phyloP scores from a whole-genome alignment of 1,140 invertebrate genomes.

The Teleopsis dalmanni region DNA sequence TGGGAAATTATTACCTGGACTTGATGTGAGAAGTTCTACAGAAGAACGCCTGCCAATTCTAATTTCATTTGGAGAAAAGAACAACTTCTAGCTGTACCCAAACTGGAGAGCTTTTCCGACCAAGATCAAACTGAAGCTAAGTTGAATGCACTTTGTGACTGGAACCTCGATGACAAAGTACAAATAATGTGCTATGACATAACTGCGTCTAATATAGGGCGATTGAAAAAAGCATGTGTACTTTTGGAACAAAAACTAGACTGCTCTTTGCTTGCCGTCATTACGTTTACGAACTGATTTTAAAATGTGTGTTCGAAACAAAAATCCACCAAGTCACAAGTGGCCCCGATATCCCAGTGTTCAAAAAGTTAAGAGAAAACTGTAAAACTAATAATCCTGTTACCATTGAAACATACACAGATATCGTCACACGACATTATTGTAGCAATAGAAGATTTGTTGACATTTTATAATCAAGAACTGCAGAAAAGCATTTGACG shows the following conservation, averaged over 20 bases:
- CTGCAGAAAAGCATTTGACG: not conserved
- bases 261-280: constrained; percentile 4
- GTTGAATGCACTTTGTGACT: constrained; percentile 7
- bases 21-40: not conserved
- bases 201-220: constrained; percentile 13
- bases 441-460: constrained; percentile 10
- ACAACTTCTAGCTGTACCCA: constrained; percentile 7
- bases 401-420: constrained; percentile 8
- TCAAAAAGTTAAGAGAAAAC: too few relatives aligned
- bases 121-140: too few relatives aligned
- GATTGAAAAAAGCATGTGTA: constrained; percentile 6
- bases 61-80: constrained; percentile 6
- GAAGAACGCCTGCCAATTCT: constrained; percentile 7
- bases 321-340: constrained; percentile 16
- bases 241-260: constrained; percentile 9
- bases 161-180: constrained; percentile 9
- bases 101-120: constrained; percentile 11
- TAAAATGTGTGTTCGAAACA: not conserved
- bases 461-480: constrained; percentile 29
- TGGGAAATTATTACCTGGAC: constrained; percentile 1
- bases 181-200: constrained; percentile 14
- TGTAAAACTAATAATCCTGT: not conserved
- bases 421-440: constrained; percentile 24
- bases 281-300: not conserved
- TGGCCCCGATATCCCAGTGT: too few relatives aligned